phyloP scores from a whole-genome alignment of 2,113 vertebrate species.

The Thryonomys swinderianus region DNA sequence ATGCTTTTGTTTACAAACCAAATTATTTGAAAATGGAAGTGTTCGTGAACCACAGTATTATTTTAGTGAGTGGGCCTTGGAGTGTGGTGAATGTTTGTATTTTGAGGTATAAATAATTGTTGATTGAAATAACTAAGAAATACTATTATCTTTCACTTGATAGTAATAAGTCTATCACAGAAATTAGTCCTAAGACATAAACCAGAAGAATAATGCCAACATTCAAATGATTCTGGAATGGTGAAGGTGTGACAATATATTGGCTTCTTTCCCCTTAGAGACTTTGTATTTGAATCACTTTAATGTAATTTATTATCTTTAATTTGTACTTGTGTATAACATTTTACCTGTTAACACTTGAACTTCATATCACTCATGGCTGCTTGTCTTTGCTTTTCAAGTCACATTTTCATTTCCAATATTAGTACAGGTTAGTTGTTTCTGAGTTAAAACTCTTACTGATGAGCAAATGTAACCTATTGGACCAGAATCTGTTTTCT shows the following conservation, averaged over 20 bases:
- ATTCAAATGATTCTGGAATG: constrained; percentile 39
- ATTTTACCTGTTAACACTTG: constrained; percentile 53
- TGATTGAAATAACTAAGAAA: constrained; percentile 64
- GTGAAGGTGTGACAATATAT: neutral
- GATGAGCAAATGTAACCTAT: constrained; percentile 68
- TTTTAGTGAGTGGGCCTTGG: neutral
- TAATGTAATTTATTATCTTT: constrained; percentile 28
- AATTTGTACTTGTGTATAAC: constrained; percentile 3
- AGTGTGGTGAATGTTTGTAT: constrained; percentile 57
- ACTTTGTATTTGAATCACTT: constrained; percentile 24
- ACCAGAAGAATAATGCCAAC: neutral
- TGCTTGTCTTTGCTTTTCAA: constrained; percentile 59
- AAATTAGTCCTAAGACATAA: constrained; percentile 20
- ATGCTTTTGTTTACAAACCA: neutral
- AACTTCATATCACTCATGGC: constrained; percentile 6
- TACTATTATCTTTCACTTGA: neutral
- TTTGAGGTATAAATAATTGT: constrained; percentile 7
- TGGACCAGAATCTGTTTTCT: constrained; percentile 63
- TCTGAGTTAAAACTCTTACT: constrained; percentile 66
- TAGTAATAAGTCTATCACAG: constrained; percentile 50
- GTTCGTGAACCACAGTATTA: neutral
- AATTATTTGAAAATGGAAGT: neutral
- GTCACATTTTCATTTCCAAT: constrained; percentile 68
- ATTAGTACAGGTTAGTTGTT: constrained; percentile 70
- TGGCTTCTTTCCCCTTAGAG: neutral